Evolutionary conservation across 2,888 invertebrate species (phyloP).

Genomic region (Chrysotoxum bicinctum): DNA sequence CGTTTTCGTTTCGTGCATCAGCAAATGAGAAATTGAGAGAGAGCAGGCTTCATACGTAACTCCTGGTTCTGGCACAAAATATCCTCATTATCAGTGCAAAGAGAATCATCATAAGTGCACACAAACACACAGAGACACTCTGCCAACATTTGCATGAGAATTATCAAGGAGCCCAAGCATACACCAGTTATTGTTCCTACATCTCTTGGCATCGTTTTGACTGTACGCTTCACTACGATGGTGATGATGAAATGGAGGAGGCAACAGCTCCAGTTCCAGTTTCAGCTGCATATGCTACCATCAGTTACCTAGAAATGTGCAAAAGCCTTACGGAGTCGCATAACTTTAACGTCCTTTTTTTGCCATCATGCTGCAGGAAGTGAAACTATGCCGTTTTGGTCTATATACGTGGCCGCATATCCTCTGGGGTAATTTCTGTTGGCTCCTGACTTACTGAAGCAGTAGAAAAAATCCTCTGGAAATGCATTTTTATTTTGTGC

Average conservation of each 20-base stretch:
- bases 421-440: constrained; percentile 60
- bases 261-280: neutral
- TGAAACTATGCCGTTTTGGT: constrained; percentile 42
- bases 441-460: constrained; percentile 56
- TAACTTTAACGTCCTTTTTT: constrained; percentile 18
- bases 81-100: constrained; percentile 60
- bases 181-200: constrained; percentile 50
- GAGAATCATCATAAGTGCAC: constrained; percentile 30
- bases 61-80: constrained; percentile 19
- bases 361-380: constrained; percentile 42
- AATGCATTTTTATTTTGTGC: constrained; percentile 20
- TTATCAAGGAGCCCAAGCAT: constrained; percentile 44
- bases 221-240: neutral
- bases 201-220: constrained; percentile 52
- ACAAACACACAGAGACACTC: neutral
- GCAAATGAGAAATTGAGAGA: constrained; percentile 7
- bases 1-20: constrained; percentile 9
- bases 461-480: constrained; percentile 31
- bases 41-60: neutral
- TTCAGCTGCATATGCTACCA: constrained; percentile 3
- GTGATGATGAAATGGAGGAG: neutral
- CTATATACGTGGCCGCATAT: constrained; percentile 50
- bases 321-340: constrained; percentile 9
- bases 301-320: constrained; percentile 15
- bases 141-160: constrained; percentile 31